Percentiles rank a stretch among this genome's conserved stretches.
phyloP scores from a whole-genome alignment of 2,888 invertebrate species.

The Catocala sponsa region DNA sequence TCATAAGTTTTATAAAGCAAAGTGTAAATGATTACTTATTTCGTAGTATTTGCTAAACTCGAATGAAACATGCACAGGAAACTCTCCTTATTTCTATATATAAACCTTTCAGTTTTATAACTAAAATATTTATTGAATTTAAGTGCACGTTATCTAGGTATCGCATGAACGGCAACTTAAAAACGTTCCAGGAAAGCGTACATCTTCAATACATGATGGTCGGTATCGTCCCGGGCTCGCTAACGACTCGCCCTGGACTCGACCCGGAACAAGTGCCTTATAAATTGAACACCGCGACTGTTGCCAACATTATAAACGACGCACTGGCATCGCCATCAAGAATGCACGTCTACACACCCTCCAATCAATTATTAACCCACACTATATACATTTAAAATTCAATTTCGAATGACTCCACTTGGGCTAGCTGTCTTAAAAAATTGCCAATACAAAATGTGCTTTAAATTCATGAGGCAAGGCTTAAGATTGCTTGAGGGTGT shows the following conservation, averaged over 20 bases:
- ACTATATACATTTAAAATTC: conserved; percentile 32
- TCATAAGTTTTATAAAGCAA: no score
- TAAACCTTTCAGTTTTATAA: no score
- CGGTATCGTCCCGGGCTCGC: conserved; percentile 1
- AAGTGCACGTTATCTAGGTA: not conserved
- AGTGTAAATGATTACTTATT: no score
- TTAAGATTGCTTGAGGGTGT: conserved; percentile 16
- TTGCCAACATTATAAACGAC: conserved; percentile 56
- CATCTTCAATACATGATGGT: not conserved
- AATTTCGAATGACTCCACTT: conserved; percentile 28
- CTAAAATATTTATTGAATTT: not conserved
- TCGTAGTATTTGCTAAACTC: no score
- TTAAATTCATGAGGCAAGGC: conserved; percentile 16
- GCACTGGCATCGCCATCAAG: conserved; percentile 47
- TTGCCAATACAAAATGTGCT: conserved; percentile 2
- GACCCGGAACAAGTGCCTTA: conserved; percentile 12
- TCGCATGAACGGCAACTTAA: not conserved
- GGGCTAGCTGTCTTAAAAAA: not conserved
- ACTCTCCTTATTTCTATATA: no score
- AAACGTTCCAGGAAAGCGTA: not conserved
- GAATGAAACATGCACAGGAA: no score
- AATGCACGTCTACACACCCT: conserved; percentile 48
- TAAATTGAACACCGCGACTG: conserved; percentile 51
- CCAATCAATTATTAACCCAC: conserved; percentile 32
- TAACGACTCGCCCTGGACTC: not conserved